These are phyloP conservation scores for Sarcophaga peregrina DNA, from an alignment of 1,140 invertebrate species.

Conservation along the genomic window DNA sequence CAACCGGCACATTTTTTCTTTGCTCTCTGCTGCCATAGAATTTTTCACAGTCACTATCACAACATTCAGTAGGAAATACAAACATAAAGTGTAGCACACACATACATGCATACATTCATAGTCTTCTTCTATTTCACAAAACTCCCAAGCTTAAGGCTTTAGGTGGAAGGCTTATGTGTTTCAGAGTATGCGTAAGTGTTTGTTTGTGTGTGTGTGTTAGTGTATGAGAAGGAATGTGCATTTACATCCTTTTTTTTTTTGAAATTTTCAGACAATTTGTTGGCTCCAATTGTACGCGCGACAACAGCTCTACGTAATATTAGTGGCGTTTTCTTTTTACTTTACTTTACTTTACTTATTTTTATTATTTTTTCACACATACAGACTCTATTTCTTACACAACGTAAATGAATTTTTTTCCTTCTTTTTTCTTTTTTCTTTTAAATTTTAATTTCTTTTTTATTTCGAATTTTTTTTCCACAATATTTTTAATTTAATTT, in stretches of 20 bases:
- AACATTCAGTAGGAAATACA: neutral
- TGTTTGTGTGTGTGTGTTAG: too few species aligned
- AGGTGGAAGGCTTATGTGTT: too few species aligned
- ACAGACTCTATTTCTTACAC: neutral
- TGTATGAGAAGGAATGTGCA: neutral
- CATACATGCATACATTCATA: neutral
- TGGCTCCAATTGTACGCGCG: neutral
- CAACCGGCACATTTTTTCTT: neutral
- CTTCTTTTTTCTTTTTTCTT: too few species aligned
- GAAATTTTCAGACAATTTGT: conserved; percentile 18
- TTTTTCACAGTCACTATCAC: neutral
- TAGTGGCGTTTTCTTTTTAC: too few species aligned
- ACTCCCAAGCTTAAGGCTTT: neutral
- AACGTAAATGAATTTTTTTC: too few species aligned
- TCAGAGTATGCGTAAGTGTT: too few species aligned
- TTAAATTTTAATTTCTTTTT: too few species aligned
- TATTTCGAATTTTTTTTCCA: too few species aligned
- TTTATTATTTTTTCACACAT: too few species aligned
- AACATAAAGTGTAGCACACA: neutral
- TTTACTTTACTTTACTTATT: too few species aligned
- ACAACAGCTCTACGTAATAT: neutral
- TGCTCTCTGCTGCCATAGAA: neutral
- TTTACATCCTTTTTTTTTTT: neutral
- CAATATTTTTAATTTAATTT: too few species aligned
- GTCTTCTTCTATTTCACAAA: neutral